phyloP scores from a whole-genome alignment of 2,888 invertebrate genomes.

The Azorinus chamasolen region DNA sequence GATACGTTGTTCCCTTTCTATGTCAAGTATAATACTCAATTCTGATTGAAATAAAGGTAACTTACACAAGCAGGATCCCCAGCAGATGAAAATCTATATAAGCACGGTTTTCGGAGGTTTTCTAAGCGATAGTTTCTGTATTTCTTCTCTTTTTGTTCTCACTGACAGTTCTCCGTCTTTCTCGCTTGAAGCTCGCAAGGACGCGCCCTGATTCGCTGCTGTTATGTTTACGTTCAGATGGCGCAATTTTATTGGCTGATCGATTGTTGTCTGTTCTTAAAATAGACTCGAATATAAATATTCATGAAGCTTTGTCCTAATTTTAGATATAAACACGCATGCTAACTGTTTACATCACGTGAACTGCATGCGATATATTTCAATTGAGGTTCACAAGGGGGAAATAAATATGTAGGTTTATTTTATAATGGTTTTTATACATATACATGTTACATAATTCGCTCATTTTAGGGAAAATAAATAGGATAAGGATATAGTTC shows the following conservation, averaged over 20 bases:
- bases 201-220: constrained; percentile 53
- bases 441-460: too few species aligned
- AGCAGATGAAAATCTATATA: constrained; percentile 12
- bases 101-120: constrained; percentile 6
- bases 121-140: neutral
- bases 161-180: constrained; percentile 7
- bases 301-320: constrained; percentile 67
- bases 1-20: constrained; percentile 15
- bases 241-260: constrained; percentile 67
- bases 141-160: constrained; percentile 6
- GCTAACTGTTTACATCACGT: constrained; percentile 50
- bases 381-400: too few species aligned
- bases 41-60: too few species aligned
- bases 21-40: too few species aligned
- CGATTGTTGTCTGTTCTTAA: constrained; percentile 56
- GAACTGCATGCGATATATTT: constrained; percentile 14
- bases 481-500: too few species aligned
- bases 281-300: constrained; percentile 73
- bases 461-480: too few species aligned
- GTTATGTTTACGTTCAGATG: constrained; percentile 71
- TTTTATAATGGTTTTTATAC: too few species aligned
- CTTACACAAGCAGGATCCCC: constrained; percentile 14
- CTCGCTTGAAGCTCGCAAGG: constrained; percentile 24
- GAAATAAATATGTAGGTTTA: too few species aligned
- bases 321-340: constrained; percentile 20